Base-by-base conservation (phyloP, 1,140 invertebrate genomes). In the Lutraria rhynchaena region DNA sequence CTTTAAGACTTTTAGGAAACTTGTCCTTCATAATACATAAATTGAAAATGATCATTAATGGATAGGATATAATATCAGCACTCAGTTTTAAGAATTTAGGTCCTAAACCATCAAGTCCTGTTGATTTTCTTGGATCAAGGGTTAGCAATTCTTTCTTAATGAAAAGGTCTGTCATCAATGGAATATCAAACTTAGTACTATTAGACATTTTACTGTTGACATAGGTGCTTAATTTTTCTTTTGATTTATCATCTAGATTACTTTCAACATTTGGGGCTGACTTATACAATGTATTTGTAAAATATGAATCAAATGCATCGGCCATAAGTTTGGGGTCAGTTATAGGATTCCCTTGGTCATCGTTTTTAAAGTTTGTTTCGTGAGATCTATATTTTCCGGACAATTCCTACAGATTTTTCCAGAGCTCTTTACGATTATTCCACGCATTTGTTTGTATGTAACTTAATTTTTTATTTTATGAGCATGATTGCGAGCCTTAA, bases 1-100 rank as follows among this genome's bases (percentile, higher is more conserved):
- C n/a, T 69, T 46, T 69, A 17, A 69, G 44, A 24, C 19, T 19
- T 27, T 37, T 33, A 19, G 44, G 65, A 69, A 51, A 69, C 29
- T 24, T 69, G 37, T 44, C 41, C 11, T 29, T 7, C 51, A 27
- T 13, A 5, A 69, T 69, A 51, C 65, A 31, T 24, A 51, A 17
- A 29, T 69, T 69, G 27, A 69, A 44, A 31, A 49, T 46, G 27
- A 13, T 53, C 49, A 24, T n/a, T 22, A 49, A 31, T 3, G 44
- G 65, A 27, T 69, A 49, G 33, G n/a, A 49, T 46, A 46, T n/a
- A 17, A 33, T 27, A 22, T 69, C n/a, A 29, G 22, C 24, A 27
- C 41, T 37, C 4, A 41, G 29, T 27, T 69, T 69, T 51, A 69
- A 27, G 49, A 69, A 51, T 46, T 33, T 49, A 29, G 65, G 2